Base-by-base conservation (phyloP, 53 echinoderm and acorn worm species). In the Holothuria scabra region DNA sequence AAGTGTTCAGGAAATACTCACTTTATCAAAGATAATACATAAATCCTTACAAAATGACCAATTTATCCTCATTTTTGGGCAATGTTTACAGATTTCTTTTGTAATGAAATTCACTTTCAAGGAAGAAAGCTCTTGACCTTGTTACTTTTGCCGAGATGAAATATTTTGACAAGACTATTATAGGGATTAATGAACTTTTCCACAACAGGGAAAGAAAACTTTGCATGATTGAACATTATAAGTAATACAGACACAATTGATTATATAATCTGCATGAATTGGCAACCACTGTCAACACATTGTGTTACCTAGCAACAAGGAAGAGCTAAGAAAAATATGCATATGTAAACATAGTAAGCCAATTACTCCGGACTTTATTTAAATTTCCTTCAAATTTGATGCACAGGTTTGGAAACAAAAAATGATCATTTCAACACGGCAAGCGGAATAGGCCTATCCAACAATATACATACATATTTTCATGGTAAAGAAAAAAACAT, bases 91-190 rank as follows among this genome's bases (percentile, higher is more conserved):
- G 3, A 52, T 52, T 52, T 18, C 18, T 52, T 4, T 52, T 52
- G 52, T 52, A 4, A 52, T 16, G 18, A 52, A 18, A 0, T 18
- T 52, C 0, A 52, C 16, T 52, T 18, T 37, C 34, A n/a, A 67
- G 67, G 67, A 67, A 67, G 67, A 65, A 65, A 29, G 65, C 65
- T 65, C 30, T 67, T 67, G 67, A 67, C 67, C 67, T 67, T 67
- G 28, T 67, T 30, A 34, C 31, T 37, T 67, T 30, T 34, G 67
- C 67, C 67, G 4, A 67, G 37, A 67, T 67, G 67, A 67, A 67
- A 67, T 67, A 67, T 67, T 67, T 67, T 21, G 28, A 67, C 32
- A 67, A n/a, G 67, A 67, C 34, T 67, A 67, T 67, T 10, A n/a
- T 30, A 0, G 21, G 67, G 67, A 67, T 67, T 67, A 67, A 67